Evolutionary conservation across 1,140 invertebrate species (phyloP).

Genomic region (Macrobrachium rosenbergii): DNA sequence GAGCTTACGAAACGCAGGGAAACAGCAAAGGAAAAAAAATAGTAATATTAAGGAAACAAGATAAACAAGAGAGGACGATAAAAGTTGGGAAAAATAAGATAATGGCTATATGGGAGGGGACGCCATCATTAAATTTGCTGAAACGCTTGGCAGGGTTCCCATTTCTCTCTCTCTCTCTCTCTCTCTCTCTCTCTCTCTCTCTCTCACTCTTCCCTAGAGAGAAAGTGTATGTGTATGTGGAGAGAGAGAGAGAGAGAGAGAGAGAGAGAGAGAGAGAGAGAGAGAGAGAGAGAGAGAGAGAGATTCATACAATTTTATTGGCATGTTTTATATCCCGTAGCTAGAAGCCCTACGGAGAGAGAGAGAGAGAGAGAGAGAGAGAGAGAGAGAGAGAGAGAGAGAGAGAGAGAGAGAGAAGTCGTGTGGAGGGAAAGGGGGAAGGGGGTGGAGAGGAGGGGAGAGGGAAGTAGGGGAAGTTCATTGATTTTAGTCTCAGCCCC

Average conservation of each 20-base stretch:
- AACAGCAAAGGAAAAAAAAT: background rate
- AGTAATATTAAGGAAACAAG: background rate
- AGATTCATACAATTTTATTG: too few relatives aligned
- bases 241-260: too few relatives aligned
- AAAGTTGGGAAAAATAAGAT: background rate
- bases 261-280: too few relatives aligned
- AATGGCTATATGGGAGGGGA: too few relatives aligned
- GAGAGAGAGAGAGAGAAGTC: constrained; percentile 29
- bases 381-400: constrained; percentile 34
- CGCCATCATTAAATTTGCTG: background rate
- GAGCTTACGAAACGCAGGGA: background rate
- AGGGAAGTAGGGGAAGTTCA: background rate
- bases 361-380: constrained; percentile 29
- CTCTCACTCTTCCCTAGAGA: too few relatives aligned
- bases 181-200: constrained; percentile 31
- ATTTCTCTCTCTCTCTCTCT: constrained; percentile 28
- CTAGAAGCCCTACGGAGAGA: background rate
- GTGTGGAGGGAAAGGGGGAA: background rate
- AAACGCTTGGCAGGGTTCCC: background rate
- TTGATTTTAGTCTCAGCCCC: background rate
- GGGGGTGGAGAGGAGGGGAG: background rate
- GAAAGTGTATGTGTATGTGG: too few relatives aligned
- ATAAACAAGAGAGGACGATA: background rate
- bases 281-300: too few relatives aligned
- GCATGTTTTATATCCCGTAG: background rate